Evolutionary conservation across 2,113 vertebrate genomes (phyloP).

Genomic region (Scartelaos histophorus): DNA sequence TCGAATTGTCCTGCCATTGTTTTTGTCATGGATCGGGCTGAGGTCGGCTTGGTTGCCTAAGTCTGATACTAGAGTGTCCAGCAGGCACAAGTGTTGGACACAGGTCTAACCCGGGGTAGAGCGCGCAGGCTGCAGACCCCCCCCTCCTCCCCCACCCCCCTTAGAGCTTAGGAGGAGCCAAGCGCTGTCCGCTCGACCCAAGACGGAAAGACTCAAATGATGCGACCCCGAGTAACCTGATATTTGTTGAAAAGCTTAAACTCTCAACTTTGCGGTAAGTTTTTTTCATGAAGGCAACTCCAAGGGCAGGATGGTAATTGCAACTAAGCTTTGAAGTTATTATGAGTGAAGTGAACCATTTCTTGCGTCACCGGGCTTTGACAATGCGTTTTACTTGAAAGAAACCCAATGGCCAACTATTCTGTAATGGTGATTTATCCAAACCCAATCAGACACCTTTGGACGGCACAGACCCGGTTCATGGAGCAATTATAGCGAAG

Average conservation of each 20-base stretch:
- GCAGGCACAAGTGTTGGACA: too few species aligned
- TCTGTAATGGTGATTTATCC: not conserved
- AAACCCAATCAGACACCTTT: not conserved
- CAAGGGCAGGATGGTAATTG: not conserved
- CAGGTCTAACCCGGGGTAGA: too few species aligned
- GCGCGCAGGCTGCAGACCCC: not conserved
- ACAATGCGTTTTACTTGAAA: not conserved
- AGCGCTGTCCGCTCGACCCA: conserved; percentile 6
- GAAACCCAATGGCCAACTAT: not conserved
- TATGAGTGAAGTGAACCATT: too few species aligned
- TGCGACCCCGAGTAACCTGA: conserved; percentile 36
- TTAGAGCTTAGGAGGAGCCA: conserved; percentile 33
- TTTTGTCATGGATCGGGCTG: too few species aligned
- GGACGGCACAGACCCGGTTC: not conserved
- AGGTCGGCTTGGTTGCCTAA: too few species aligned
- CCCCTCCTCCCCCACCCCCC: not conserved
- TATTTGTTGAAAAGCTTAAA: not conserved
- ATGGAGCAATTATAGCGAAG: too few species aligned
- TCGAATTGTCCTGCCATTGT: not conserved
- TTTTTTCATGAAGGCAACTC: too few species aligned
- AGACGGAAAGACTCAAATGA: conserved; percentile 31
- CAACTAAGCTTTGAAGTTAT: not conserved
- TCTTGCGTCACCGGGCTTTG: too few species aligned
- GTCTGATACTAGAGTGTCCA: too few species aligned
- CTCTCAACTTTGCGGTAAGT: not conserved